Evolutionary conservation across 2,113 vertebrate species (phyloP).

Genomic region (Desmodus rotundus): DNA sequence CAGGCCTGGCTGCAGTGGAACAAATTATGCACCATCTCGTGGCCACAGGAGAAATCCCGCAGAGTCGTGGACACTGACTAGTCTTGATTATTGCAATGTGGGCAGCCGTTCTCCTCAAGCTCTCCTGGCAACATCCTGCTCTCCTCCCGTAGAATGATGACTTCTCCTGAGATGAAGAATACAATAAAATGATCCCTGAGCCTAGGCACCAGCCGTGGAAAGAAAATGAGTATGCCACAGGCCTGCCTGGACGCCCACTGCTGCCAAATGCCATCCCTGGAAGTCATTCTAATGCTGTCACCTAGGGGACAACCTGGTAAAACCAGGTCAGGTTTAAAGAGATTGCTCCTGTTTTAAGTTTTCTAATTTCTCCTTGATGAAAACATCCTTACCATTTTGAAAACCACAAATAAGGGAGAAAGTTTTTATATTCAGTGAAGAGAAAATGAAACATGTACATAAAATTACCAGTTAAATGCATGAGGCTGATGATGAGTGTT

Average conservation of each 20-base stretch:
- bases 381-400: slow-evolving; percentile 22
- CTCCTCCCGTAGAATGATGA: not conserved
- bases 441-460: not conserved
- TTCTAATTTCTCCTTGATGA: slow-evolving; percentile 22
- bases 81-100: not conserved
- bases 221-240: not conserved
- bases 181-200: not conserved
- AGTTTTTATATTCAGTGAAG: slow-evolving; percentile 25
- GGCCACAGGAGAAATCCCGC: not conserved
- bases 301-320: not conserved
- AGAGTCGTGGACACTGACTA: not conserved
- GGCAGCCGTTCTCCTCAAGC: slow-evolving; percentile 24
- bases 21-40: not conserved
- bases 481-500: not conserved
- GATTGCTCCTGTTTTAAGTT: not conserved
- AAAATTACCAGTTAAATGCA: not conserved
- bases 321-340: not conserved
- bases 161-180: not conserved
- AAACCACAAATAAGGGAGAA: not conserved
- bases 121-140: not conserved
- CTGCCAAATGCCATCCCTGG: not conserved
- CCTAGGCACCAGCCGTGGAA: not conserved
- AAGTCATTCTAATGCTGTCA: not conserved
- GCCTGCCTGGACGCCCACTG: not conserved
- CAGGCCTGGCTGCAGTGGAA: not conserved